These are phyloP conservation scores for Montipora sp. DNA, from an alignment of 64 coral and sea anemone genomes.

Conservation along the genomic window DNA sequence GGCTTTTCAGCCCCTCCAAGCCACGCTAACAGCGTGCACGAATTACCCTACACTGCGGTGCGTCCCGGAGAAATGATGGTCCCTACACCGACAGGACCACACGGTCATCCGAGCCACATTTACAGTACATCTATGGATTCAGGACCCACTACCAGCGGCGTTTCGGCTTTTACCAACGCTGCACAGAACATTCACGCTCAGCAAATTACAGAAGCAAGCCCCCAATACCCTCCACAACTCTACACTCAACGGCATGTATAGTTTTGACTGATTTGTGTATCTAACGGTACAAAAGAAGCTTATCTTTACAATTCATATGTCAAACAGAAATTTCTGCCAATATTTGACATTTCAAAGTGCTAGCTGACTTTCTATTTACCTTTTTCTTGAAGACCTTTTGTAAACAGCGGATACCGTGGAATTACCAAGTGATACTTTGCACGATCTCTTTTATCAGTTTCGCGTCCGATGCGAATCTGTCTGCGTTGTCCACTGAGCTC, in stretches of 20 bases:
- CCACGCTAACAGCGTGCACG: constrained; percentile 75
- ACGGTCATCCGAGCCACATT: constrained; percentile 43
- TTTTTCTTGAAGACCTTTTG: constrained; percentile 23
- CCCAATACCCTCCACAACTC: constrained; percentile 70
- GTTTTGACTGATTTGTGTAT: constrained; percentile 66
- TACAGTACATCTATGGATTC: constrained; percentile 83
- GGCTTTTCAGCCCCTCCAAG: constrained; percentile 65
- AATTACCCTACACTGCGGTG: constrained; percentile 67
- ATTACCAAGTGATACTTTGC: constrained; percentile 34
- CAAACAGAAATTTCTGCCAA: constrained; percentile 7
- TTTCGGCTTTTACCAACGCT: constrained; percentile 72
- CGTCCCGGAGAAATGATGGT: constrained; percentile 81
- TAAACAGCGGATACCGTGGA: constrained; percentile 40
- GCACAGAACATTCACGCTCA: constrained; percentile 90
- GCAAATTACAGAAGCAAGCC: constrained; percentile 67
- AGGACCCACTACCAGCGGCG: constrained; percentile 72
- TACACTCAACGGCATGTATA: constrained; percentile 97
- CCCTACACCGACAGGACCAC: constrained; percentile 19
- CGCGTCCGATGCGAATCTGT: constrained; percentile 6
- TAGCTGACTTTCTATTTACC: constrained; percentile 53
- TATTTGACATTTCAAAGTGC: constrained; percentile 37
- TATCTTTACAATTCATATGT: constrained; percentile 64
- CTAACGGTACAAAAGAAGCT: constrained; percentile 50
- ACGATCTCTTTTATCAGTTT: background rate
- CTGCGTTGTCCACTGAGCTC: background rate